A percentile compares a stretch with the other conserved stretches of the same genome.
phyloP scores from a whole-genome alignment of 2,113 vertebrate genomes.

The Sminthopsis crassicaudata region DNA sequence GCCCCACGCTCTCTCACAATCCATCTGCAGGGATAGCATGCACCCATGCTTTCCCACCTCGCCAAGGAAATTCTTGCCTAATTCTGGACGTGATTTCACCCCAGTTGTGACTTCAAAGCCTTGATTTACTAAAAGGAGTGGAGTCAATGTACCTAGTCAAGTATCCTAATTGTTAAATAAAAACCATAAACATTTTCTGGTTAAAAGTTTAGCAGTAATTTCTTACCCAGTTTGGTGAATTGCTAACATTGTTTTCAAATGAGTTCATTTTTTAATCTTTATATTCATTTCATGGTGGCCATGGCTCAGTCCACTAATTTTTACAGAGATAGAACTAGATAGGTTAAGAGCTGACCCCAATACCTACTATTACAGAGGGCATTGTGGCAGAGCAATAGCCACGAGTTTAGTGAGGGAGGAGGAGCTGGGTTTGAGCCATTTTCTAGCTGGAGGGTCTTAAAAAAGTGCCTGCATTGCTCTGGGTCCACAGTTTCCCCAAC shows the following conservation, averaged over 20 bases:
- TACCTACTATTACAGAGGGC: not conserved
- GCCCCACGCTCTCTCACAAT: constrained; percentile 16
- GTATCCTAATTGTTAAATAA: not conserved
- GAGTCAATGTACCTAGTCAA: not conserved
- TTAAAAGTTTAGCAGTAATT: not conserved
- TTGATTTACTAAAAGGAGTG: not conserved
- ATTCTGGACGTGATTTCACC: not conserved
- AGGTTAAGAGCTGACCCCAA: not conserved
- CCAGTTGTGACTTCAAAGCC: not conserved
- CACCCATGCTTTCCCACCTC: not conserved
- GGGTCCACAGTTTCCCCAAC: not conserved
- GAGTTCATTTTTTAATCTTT: not conserved
- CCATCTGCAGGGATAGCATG: not conserved
- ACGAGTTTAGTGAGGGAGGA: not conserved
- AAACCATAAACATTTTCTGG: not conserved
- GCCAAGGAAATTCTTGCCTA: not conserved
- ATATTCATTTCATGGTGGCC: not conserved
- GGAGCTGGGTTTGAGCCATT: not conserved
- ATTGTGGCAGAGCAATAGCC: not conserved
- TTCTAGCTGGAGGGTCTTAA: not conserved
- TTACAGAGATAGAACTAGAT: not conserved
- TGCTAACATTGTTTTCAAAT: not conserved
- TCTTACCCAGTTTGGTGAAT: not conserved
- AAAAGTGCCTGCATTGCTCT: not conserved
- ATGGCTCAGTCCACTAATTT: not conserved